phyloP scores from a whole-genome alignment of 2,113 vertebrate genomes.

The Alethe castanea region DNA sequence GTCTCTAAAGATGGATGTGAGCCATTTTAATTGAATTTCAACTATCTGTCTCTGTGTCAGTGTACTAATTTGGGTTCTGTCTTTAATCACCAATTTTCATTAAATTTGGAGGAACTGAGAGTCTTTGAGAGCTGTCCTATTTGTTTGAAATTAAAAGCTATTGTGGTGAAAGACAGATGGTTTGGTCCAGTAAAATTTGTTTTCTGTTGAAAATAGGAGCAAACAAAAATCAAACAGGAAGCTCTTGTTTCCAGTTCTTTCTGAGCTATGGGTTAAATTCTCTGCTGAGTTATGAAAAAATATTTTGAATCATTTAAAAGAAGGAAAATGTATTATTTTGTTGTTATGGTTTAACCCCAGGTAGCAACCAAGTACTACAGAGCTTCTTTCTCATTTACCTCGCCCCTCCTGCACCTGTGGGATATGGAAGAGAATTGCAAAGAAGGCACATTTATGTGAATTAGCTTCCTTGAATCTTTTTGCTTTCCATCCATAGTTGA shows the following conservation, averaged over 20 bases:
- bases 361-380: neutral
- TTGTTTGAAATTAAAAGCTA: neutral
- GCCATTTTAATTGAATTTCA: neutral
- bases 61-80: neutral
- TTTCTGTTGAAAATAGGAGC: neutral
- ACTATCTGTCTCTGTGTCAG: neutral
- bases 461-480: neutral
- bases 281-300: neutral
- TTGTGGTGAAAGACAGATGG: neutral
- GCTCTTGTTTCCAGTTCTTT: neutral
- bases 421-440: neutral
- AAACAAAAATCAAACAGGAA: neutral
- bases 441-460: neutral
- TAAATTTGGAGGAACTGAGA: neutral
- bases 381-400: neutral
- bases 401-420: fast-evolving
- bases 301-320: neutral
- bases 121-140: neutral
- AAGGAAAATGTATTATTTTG: neutral
- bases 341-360: neutral
- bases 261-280: neutral
- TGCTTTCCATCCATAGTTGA: neutral
- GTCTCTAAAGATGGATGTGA: neutral
- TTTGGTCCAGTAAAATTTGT: neutral
- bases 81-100: neutral